Evolutionary conservation across 2,113 vertebrate genomes (phyloP).

Genomic region (Vanacampus margaritifer): DNA sequence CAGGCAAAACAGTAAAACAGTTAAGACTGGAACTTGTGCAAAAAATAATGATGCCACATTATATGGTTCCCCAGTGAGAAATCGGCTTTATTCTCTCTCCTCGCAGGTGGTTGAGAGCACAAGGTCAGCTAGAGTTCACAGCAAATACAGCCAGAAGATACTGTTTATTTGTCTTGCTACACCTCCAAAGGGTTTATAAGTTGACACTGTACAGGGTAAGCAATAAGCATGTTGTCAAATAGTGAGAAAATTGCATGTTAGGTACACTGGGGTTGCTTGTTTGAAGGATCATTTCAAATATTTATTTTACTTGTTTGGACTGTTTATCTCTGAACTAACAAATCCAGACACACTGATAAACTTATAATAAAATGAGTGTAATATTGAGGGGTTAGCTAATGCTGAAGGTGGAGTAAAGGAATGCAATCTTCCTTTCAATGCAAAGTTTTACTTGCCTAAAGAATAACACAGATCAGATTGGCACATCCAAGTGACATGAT

Average conservation of each 20-base stretch:
- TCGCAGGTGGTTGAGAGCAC: constrained; percentile 40
- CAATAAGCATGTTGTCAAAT: neutral
- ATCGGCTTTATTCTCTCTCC: constrained; percentile 39
- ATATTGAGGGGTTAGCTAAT: neutral
- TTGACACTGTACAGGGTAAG: neutral
- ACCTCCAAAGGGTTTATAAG: neutral
- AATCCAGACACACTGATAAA: neutral
- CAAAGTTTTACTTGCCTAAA: neutral
- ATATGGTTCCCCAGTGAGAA: constrained; percentile 39
- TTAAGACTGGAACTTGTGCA: constrained; percentile 21
- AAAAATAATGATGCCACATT: constrained; percentile 38
- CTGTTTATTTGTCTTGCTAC: constrained; percentile 13
- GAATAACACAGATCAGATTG: neutral
- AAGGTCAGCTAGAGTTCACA: constrained; percentile 44
- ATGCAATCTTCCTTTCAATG: neutral
- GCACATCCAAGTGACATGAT: neutral
- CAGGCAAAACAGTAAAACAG: constrained; percentile 7
- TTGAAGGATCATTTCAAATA: neutral
- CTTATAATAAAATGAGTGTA: neutral
- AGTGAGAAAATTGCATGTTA: neutral
- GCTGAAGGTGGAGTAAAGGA: neutral
- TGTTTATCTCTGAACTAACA: neutral
- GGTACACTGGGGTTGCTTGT: neutral
- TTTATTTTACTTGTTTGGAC: neutral
- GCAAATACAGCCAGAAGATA: constrained; percentile 33